A percentile compares a stretch with the other conserved stretches of the same genome.
These are phyloP conservation scores for Oryzias sinensis DNA, from an alignment of 2,797 vertebrate genomes.

Conservation along the genomic window DNA sequence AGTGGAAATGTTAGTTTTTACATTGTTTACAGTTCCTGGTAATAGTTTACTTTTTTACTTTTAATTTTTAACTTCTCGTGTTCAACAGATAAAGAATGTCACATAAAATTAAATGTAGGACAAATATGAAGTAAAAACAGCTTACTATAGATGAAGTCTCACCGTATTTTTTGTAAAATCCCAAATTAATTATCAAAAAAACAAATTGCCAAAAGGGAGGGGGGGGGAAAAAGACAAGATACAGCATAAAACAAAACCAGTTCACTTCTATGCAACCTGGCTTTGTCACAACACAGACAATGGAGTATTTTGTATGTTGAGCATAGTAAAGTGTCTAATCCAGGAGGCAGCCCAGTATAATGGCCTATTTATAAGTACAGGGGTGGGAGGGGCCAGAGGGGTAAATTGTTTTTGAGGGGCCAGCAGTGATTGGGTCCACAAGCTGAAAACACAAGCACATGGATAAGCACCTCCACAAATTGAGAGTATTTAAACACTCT, in stretches of 20 bases:
- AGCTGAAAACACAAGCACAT: constrained; percentile 40
- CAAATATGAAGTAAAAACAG: background rate
- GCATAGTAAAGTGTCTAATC: constrained; percentile 66
- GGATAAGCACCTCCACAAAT: constrained; percentile 28
- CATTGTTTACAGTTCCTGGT: too few relatives aligned
- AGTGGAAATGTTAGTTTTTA: too few relatives aligned
- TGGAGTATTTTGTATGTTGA: constrained; percentile 63
- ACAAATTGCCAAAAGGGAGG: constrained; percentile 10
- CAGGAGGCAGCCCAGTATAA: constrained; percentile 59
- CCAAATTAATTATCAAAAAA: constrained; percentile 11
- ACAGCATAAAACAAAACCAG: constrained; percentile 33
- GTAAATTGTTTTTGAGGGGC: constrained; percentile 54
- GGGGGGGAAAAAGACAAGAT: constrained; percentile 11
- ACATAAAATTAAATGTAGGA: constrained; percentile 1
- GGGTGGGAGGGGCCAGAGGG: constrained; percentile 62
- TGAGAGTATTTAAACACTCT: constrained; percentile 19
- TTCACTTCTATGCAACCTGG: constrained; percentile 37
- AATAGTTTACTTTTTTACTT: too few relatives aligned
- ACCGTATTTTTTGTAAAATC: constrained; percentile 1
- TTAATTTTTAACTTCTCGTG: too few relatives aligned
- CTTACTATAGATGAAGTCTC: background rate
- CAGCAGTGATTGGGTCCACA: constrained; percentile 30
- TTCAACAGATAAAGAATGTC: too few relatives aligned
- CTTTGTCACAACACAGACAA: constrained; percentile 56
- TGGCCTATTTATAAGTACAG: constrained; percentile 68